Evolutionary conservation across 1,140 invertebrate genomes (phyloP).

Genomic region (Lepidurus packardi): DNA sequence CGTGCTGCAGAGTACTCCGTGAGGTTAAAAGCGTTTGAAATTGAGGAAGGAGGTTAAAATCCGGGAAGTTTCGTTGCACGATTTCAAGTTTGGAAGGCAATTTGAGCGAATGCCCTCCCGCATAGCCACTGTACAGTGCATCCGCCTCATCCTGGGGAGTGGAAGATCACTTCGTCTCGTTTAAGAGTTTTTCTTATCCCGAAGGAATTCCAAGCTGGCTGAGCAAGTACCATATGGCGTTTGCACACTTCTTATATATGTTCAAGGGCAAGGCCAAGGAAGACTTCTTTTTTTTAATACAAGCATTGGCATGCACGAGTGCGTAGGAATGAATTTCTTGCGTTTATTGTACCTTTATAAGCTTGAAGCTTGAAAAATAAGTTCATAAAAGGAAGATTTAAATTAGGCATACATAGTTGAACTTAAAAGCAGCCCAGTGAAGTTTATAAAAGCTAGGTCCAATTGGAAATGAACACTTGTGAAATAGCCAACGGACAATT

Average conservation of each 20-base stretch:
- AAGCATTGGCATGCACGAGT: not conserved
- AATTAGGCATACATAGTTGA: no score
- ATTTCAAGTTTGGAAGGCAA: not conserved
- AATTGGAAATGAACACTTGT: no score
- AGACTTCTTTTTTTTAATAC: not conserved
- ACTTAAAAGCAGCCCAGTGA: no score
- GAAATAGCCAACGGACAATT: no score
- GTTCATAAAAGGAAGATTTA: no score
- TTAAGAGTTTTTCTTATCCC: not conserved
- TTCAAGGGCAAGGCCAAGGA: slow-evolving; percentile 8
- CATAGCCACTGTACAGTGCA: not conserved
- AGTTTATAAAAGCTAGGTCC: no score
- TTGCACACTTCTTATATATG: not conserved
- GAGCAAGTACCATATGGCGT: slow-evolving; percentile 8
- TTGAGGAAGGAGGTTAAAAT: not conserved
- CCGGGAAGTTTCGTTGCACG: not conserved
- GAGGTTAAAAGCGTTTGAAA: not conserved
- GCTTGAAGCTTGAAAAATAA: not conserved
- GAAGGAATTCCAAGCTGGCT: not conserved
- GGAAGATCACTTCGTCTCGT: slow-evolving; percentile 9
- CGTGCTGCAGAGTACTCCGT: not conserved
- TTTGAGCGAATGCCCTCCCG: not conserved
- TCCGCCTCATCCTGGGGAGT: not conserved
- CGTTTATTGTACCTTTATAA: not conserved
- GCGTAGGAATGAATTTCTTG: not conserved